Conservation (phyloP, 2,797 vertebrate genomes). For the Petrocephalus sullivani region DNA sequence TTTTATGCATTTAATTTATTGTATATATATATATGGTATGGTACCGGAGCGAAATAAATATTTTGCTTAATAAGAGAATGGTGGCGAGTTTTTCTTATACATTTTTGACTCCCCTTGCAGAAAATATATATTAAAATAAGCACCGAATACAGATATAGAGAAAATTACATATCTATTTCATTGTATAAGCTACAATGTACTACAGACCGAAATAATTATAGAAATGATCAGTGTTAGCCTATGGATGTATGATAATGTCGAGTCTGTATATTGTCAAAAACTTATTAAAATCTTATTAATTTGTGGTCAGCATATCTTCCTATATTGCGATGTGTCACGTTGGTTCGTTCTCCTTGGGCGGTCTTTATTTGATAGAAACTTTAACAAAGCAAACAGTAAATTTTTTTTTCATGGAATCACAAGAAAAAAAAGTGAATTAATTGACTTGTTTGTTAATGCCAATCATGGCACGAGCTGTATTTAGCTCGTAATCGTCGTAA, state of each 20-base stretch:
- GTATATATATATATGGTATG: conserved; percentile 38
- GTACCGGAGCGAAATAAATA: conserved; percentile 51
- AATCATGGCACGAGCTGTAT: background rate
- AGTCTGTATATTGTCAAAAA: background rate
- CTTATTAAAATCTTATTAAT: conserved; percentile 11
- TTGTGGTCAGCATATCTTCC: background rate
- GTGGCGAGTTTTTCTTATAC: conserved; percentile 14
- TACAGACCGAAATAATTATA: background rate
- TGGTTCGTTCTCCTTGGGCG: background rate
- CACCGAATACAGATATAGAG: background rate
- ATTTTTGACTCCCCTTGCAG: background rate
- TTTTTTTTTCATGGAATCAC: background rate
- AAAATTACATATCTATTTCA: background rate
- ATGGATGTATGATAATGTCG: background rate
- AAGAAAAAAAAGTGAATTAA: background rate
- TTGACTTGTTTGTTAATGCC: background rate
- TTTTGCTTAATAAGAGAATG: conserved; percentile 54
- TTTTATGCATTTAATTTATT: conserved; percentile 52
- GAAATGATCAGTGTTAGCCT: background rate
- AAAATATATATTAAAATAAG: conserved; percentile 10
- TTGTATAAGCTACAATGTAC: background rate
- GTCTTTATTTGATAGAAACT: background rate
- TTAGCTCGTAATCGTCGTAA: background rate
- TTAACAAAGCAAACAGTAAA: background rate
- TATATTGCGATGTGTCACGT: background rate